Evolutionary conservation across 2,888 invertebrate genomes (phyloP), one percentile per base, ranked within the genome.

Genomic region (Hirtodrosophila alboralis): DNA sequence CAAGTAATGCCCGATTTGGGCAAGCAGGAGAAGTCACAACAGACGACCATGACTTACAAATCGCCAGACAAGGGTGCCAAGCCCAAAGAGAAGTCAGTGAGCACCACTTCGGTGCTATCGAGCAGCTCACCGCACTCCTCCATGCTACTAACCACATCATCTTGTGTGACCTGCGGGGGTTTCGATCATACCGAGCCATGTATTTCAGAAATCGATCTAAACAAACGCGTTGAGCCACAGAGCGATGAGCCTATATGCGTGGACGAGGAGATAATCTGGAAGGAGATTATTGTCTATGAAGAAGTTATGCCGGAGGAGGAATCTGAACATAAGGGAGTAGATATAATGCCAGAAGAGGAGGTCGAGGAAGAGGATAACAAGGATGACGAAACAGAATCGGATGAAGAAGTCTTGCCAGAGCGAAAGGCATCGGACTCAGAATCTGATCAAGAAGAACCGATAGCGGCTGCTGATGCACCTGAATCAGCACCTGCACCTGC

Each of bases 241-340:
- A 62, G 52, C 10, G 59, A 48, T 18, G 78, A 79, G 23, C 61
- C 66, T 4, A 59, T 80, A 0, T 83, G 84, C 13, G 33, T 58
- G 12, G 78, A 75, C 1, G 83, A 83, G 26, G 81, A 84, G 51
- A 70, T 83, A 6, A 44, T 83, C 13, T 83, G 81, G 81, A 60
- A 78, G 43, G 81, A 83, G 48, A 67, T 83, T 8, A 37, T 79
- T 30, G 71, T 83, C 0, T 77, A 63, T 30, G 57, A 73, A 10
- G 78, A 77, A 38, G 60, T 53, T 4, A 43, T 49, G 9, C 72
- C 68, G 4, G 75, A 66, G 21, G 64, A 66, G 27, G 70, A 84
- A 7, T 34, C 47, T 1, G 57, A 52, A 0, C 26, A 7, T 0
- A 56, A 61, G 16, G 51, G n/a, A n/a, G n/a, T n/a, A n/a, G n/a